Conservation (phyloP, 2,888 invertebrate species). For the Augiades crinisus region DNA sequence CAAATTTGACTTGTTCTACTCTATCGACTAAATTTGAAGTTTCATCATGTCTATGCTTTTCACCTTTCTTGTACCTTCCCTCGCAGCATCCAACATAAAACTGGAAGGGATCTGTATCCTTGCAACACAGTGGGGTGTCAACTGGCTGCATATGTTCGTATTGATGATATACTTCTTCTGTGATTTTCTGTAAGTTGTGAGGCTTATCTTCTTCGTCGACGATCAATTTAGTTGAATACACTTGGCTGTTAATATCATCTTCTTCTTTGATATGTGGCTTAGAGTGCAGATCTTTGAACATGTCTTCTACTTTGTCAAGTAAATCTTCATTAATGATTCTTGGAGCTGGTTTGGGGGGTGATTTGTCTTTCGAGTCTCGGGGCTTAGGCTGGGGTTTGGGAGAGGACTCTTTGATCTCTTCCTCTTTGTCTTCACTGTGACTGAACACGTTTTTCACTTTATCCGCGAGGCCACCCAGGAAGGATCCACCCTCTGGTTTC, state of each 20-base stretch:
- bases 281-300: slow-evolving; percentile 69
- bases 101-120: slow-evolving; percentile 61
- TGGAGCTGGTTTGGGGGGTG: slow-evolving; percentile 69
- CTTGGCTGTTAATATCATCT: slow-evolving; percentile 55
- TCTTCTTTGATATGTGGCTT: slow-evolving; percentile 61
- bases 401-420: slow-evolving; percentile 54
- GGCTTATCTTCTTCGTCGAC: slow-evolving; percentile 64
- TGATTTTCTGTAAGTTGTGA: slow-evolving; percentile 41
- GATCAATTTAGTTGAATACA: slow-evolving; percentile 67
- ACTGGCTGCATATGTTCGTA: slow-evolving; percentile 74
- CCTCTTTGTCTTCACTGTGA: slow-evolving; percentile 61
- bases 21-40: slow-evolving; percentile 66
- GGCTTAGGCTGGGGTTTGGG: slow-evolving; percentile 61
- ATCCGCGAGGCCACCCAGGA: slow-evolving; percentile 67
- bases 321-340: slow-evolving; percentile 71
- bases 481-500: slow-evolving; percentile 66
- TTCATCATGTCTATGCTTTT: slow-evolving; percentile 69
- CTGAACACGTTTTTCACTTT: slow-evolving; percentile 68
- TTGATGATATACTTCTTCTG: slow-evolving; percentile 62
- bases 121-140: slow-evolving; percentile 57
- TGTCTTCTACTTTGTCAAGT: slow-evolving; percentile 75
- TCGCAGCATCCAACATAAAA: slow-evolving; percentile 65
- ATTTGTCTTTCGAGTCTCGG: slow-evolving; percentile 51
- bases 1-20: slow-evolving; percentile 68
- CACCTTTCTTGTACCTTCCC: slow-evolving; percentile 54